Base-by-base conservation (phyloP, 2,113 vertebrate species). In the Loxodonta africana region DNA sequence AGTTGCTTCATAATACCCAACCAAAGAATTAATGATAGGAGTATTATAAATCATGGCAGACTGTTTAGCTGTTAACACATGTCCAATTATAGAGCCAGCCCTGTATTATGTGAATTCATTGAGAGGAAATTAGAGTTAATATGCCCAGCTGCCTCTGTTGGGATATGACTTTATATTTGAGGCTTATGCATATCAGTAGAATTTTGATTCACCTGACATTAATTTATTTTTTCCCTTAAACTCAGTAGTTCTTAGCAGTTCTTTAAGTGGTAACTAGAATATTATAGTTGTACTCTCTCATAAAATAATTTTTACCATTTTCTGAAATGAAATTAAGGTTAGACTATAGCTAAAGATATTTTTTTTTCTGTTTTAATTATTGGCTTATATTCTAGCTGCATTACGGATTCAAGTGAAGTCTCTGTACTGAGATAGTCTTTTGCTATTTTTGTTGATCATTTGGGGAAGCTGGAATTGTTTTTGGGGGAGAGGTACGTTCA, bases 291-390 rank as follows among this genome's bases (percentile, higher is more conserved):
- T 83, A 53, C 18, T 92, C 30, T 65, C 76, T 41, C 69, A 62
- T 53, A 48, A 84, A 90, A 77, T 9, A 91, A 93, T 89, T 90
- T 44, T 23, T 6, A 37, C 0, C 90, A 28, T 41, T 96, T 97
- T 96, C 41, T 94, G 86, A 78, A 95, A 30, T 91, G 25, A 97
- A 97, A 83, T 88, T 86, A 85, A 83, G 18, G 1, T 76, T 91
- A 92, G 53, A 90, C 17, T 67, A 3, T 92, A 87, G 57, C 57
- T 83, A 44, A 65, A 71, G 5, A 71, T 71, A 2, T 37, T 77
- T 6, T n/a, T 71, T 46, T 37, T 15, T 51, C 10, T 77, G 84
- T 73, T 51, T 57, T 7, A 48, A 48, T 48, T 48, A 48, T 48
- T 48, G 48, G 48, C 48, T 80, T 28, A 44, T 76, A 62, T 84